Conservation (phyloP, 1,140 invertebrate genomes). For the Orchesella cincta region DNA sequence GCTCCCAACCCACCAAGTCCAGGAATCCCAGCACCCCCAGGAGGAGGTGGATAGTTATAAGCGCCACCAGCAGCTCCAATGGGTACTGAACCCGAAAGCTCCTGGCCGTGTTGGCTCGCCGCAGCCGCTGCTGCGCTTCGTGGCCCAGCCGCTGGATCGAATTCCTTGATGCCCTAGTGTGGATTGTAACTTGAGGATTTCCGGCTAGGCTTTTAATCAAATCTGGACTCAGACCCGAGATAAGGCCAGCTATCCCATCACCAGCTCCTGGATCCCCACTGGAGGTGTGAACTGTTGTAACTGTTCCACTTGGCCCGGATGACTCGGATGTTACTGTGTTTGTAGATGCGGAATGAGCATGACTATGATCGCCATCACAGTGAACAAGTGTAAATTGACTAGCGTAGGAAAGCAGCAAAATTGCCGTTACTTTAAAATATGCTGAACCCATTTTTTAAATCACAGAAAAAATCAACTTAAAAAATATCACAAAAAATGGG, state of each 20-base stretch:
- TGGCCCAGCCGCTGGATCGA: background rate
- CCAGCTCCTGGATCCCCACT: background rate
- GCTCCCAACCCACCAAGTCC: slow-evolving; percentile 13
- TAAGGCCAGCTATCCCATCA: background rate
- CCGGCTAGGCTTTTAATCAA: background rate
- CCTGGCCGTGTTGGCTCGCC: background rate
- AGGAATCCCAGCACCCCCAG: slow-evolving; percentile 9
- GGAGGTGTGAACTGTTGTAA: background rate
- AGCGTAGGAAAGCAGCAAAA: background rate
- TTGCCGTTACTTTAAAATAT: background rate
- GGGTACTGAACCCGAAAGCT: background rate
- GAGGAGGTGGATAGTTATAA: background rate
- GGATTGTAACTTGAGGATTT: background rate
- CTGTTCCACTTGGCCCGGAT: background rate
- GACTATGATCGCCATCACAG: slow-evolving; percentile 4
- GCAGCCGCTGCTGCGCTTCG: background rate
- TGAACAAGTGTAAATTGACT: background rate
- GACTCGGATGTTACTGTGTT: background rate
- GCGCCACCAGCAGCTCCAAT: background rate
- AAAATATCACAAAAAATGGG: too few relatives aligned
- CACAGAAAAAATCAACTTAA: too few relatives aligned
- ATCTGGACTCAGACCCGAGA: slow-evolving; percentile 1
- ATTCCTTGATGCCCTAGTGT: background rate
- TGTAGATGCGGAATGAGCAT: background rate
- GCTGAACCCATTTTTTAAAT: too few relatives aligned